Percentiles rank a stretch among this genome's conserved stretches.
phyloP scores from a whole-genome alignment of 2,797 vertebrate species.

The Eospalax fontanierii region DNA sequence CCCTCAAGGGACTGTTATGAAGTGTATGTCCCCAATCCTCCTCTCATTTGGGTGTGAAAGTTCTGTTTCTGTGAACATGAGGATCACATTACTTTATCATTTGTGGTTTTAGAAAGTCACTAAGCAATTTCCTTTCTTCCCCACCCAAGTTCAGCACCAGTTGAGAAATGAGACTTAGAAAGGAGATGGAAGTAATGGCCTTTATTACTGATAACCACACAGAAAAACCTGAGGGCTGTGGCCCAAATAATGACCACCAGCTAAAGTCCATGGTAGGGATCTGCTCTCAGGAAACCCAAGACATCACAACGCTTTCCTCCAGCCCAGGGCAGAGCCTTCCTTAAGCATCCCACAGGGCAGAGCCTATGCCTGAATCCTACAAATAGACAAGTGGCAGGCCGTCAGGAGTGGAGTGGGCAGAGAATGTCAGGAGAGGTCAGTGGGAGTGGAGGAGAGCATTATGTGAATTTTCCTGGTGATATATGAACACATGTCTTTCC shows the following conservation, averaged over 20 bases:
- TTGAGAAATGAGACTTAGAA: conserved; percentile 62
- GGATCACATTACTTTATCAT: conserved; percentile 50
- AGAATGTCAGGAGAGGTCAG: background rate
- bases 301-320: background rate
- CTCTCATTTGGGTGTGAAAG: conserved; percentile 48
- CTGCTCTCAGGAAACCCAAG: background rate
- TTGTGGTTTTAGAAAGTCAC: conserved; percentile 65
- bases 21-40: background rate
- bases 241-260: background rate
- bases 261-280: background rate
- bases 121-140: conserved; percentile 62
- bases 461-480: background rate
- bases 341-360: background rate
- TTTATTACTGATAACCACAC: conserved; percentile 27
- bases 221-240: background rate
- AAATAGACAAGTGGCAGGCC: background rate
- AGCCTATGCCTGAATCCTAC: background rate
- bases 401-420: background rate
- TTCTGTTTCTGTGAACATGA: conserved; percentile 59
- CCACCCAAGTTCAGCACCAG: background rate
- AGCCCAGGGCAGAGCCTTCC: background rate
- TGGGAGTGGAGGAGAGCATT: too few species aligned
- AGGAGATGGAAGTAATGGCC: background rate
- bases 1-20: conserved; percentile 43
- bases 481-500: background rate